Base-by-base conservation (phyloP, 2,888 invertebrate genomes). In the Drosophila lutescens region DNA sequence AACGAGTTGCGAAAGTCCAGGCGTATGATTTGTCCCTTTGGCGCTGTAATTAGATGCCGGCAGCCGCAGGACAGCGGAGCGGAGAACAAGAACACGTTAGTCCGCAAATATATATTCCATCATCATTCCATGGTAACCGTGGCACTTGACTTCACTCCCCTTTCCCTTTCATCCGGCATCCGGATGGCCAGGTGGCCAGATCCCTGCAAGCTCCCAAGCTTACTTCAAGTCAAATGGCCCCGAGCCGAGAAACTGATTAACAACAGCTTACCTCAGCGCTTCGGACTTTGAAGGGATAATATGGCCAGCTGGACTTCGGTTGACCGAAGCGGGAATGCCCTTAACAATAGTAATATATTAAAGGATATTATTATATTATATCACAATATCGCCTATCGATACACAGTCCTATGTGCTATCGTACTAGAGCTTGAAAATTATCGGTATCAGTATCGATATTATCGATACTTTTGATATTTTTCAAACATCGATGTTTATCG, bases 1-100 rank as follows among this genome's bases (percentile, higher is more conserved):
- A 97, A 97, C 80, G 94, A 94, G 90, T 97, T 96, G 70, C 96
- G 94, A 92, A 97, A 97, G 91, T 97, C 96, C 86, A 97, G 93
- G 74, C 94, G 94, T 78, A 97, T 94, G 74, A 95, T 92, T 92
- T 94, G 93, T 54, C 95, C 95, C 76, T 93, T 92, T 43, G 94
- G 94, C 75, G 95, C 95, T 93, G 94, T 54, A 91, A 91, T 80
- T 75, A 77, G 73, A 81, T 68, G 55, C 67, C 78, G 61, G 72
- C 57, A 55, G 50, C 55, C n/a, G 47, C 36, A 49, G 17, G 34
- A 15, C 4, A 30, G 46, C 44, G 13, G 7, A 50, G 36, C 1
- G 6, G n/a, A 23, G 32, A 12, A 34, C 9, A 32, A 40, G 44
- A 65, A 43, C 47, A 69, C 49, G 69, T 69, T 59, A 69, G 69